Percentiles rank a stretch among this genome's conserved stretches.
Conservation (phyloP, 2,888 invertebrate genomes). For the Polylopha cassiicola region DNA sequence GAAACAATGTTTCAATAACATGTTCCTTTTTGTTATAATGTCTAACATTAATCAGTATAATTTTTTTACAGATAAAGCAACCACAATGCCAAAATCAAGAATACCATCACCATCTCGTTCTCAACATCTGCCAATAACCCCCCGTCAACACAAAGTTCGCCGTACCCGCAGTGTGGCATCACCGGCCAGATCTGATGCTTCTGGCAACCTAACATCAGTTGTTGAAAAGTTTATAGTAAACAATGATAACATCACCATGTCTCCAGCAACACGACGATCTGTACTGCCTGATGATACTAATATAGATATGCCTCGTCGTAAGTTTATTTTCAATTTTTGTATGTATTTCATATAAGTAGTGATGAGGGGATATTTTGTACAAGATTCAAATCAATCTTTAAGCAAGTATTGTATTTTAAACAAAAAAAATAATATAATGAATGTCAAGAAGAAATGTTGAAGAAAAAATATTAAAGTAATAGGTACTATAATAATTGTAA, state of each 20-base stretch:
- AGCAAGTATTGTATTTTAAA: not conserved
- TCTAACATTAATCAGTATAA: no score
- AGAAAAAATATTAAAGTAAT: no score
- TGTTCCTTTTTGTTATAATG: no score
- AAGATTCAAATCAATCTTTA: no score
- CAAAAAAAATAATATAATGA: not conserved
- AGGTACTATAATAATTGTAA: no score
- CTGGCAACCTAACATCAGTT: slow-evolving; percentile 44
- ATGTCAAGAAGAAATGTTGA: not conserved
- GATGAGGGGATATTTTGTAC: no score
- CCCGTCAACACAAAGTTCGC: slow-evolving; percentile 37
- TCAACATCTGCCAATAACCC: slow-evolving; percentile 35
- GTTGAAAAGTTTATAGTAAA: slow-evolving; percentile 39
- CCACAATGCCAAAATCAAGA: slow-evolving; percentile 39
- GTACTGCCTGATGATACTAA: slow-evolving; percentile 56
- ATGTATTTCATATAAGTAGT: not conserved
- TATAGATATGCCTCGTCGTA: slow-evolving; percentile 56
- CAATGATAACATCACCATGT: slow-evolving; percentile 42
- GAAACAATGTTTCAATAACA: no score
- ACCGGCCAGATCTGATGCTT: slow-evolving; percentile 40
- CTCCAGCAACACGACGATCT: slow-evolving; percentile 48
- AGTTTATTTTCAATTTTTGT: slow-evolving; percentile 34
- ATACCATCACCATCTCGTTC: slow-evolving; percentile 58
- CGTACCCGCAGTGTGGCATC: slow-evolving; percentile 51
- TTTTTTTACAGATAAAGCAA: slow-evolving; percentile 3